These are phyloP conservation scores for Torymus auratus DNA, from an alignment of 2,888 invertebrate species.

Conservation along the genomic window DNA sequence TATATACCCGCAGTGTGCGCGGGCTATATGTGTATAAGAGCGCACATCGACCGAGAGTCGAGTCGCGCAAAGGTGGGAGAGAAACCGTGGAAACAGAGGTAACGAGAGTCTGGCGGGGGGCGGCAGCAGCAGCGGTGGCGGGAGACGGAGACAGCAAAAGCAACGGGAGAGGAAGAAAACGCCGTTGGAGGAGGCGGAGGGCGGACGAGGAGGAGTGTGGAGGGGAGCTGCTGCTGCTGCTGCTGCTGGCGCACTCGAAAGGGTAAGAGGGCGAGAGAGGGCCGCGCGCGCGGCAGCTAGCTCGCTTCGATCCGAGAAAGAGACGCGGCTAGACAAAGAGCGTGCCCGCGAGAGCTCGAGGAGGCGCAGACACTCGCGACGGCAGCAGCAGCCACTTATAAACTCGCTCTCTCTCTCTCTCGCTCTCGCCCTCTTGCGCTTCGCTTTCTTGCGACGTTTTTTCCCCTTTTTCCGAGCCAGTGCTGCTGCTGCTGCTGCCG, in stretches of 20 bases:
- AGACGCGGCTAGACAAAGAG: slow-evolving; percentile 66
- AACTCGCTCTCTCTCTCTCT: slow-evolving; percentile 54
- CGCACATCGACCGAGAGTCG: too few species aligned
- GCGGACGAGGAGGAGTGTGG: slow-evolving; percentile 24
- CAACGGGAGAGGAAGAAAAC: slow-evolving; percentile 27
- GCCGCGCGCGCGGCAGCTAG: slow-evolving; percentile 38
- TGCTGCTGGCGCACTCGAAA: slow-evolving; percentile 55
- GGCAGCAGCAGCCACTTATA: slow-evolving; percentile 61
- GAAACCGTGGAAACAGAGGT: slow-evolving; percentile 58
- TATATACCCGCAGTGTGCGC: not conserved
- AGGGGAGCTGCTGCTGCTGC: slow-evolving; percentile 59
- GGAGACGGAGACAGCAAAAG: slow-evolving; percentile 43
- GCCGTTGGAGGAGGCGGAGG: slow-evolving; percentile 30
- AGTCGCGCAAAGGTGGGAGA: not conserved
- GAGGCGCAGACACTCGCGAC: slow-evolving; percentile 71
- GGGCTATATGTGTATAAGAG: not conserved
- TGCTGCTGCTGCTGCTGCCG: slow-evolving; percentile 22
- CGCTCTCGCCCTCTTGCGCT: slow-evolving; percentile 36
- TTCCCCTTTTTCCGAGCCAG: slow-evolving; percentile 48
- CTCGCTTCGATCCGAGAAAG: slow-evolving; percentile 75
- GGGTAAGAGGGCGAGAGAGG: slow-evolving; percentile 57
- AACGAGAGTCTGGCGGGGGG: slow-evolving; percentile 53
- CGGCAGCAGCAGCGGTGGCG: too few species aligned
- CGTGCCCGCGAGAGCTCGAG: slow-evolving; percentile 66
- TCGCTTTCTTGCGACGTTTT: not conserved